phyloP scores from a whole-genome alignment of 2,888 invertebrate species.

The Celastrina argiolus region DNA sequence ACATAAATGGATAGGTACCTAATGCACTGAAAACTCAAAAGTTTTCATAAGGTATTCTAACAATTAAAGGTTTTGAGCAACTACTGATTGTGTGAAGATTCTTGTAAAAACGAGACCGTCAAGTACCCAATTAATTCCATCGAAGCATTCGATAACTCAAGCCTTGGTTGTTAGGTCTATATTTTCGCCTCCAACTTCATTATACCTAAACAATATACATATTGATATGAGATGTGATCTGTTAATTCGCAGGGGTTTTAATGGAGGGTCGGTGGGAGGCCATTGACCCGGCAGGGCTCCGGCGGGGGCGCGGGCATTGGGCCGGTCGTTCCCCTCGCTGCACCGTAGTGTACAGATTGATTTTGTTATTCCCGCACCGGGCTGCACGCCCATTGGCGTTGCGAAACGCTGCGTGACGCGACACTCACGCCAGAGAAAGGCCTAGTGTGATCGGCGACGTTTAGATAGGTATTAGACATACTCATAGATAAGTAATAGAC shows the following conservation, averaged over 20 bases:
- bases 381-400: background rate
- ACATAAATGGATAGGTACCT: no score
- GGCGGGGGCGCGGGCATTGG: constrained; percentile 57
- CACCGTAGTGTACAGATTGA: constrained; percentile 52
- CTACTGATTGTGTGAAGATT: no score
- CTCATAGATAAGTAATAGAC: no score
- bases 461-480: background rate
- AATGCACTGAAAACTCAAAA: no score
- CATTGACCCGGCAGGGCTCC: constrained; percentile 68
- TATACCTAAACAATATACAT: background rate
- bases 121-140: no score
- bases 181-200: background rate
- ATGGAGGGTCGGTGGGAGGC: constrained; percentile 57
- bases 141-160: no score
- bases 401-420: background rate
- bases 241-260: constrained; percentile 44
- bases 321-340: constrained; percentile 63
- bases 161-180: background rate
- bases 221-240: constrained; percentile 35
- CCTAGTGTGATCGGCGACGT: background rate
- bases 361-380: constrained; percentile 35
- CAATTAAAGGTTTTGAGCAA: no score
- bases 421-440: background rate
- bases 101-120: no score
- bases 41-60: no score